Base-by-base conservation (phyloP, 2,888 invertebrate species). In the Conchocele bisecta region DNA sequence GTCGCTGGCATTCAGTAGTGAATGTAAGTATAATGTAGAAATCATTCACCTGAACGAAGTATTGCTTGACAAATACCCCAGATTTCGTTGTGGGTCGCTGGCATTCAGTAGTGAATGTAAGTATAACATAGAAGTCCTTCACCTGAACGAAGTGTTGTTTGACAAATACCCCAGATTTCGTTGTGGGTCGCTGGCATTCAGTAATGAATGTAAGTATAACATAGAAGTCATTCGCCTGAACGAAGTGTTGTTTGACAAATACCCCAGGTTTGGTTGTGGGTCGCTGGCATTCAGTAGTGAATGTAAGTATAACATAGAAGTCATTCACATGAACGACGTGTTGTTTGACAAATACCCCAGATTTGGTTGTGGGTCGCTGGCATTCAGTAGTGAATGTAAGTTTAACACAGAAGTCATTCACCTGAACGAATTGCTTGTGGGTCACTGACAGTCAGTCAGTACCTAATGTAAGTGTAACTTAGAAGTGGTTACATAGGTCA, bases 121-220 rank as follows among this genome's bases (percentile, higher is more conserved):
- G 42, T 17, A 7, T 17, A 41, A 41, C 41, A 17, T 41, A 20
- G 85, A 82, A 50, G 66, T 87, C 2, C 22, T 63, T 4, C 48
- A 56, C 3, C 50, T 85, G 24, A 84, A 80, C 66, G 74, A 76
- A 5, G 66, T 74, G 6, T 66, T 84, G 37, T 78, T 81, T 35
- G 66, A 76, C 7, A 79, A 69, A 42, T 84, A 75, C 44, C 81
- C 81, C 1, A 65, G 85, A 28, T 76, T 86, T 63, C 83, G 84
- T 4, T 57, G 56, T 15, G 75, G 72, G 28, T 17, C 39, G 17
- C 46, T 74, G 39, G 41, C 33, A 20, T 56, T 15, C 54, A 22
- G 11, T 13, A 13, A 3, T 20, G 37, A 56, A 17, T 41, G 42
- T 41, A 15, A 6, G 42, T 17, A 7, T 17, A 41, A 41, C 41